Conservation (phyloP, 2,797 vertebrate species). For the Sebastes matsubarae region DNA sequence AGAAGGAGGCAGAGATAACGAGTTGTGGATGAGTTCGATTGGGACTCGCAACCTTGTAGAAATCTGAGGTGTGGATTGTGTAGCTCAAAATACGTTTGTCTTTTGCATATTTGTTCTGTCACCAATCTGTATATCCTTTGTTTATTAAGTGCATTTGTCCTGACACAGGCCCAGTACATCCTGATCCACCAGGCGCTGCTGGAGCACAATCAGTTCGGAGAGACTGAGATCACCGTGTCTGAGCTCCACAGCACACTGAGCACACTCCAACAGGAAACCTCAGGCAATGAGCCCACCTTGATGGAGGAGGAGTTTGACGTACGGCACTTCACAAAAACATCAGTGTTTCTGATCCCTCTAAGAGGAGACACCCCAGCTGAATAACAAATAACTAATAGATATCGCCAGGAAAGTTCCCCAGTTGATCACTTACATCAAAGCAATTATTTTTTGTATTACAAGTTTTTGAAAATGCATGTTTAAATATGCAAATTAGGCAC, state of each 20-base stretch:
- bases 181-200: conserved; percentile 96
- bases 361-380: background rate
- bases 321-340: background rate
- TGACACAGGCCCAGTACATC: conserved; percentile 92
- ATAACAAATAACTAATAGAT: too few species aligned
- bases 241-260: conserved; percentile 86
- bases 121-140: background rate
- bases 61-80: background rate
- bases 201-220: conserved; percentile 95
- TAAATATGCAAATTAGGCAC: too few species aligned
- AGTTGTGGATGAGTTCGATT: background rate
- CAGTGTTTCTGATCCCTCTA: background rate
- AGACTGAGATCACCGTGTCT: conserved; percentile 89
- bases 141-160: background rate
- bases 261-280: conserved; percentile 82
- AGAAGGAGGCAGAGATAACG: background rate
- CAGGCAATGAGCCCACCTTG: conserved; percentile 80
- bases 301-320: conserved; percentile 94
- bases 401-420: too few species aligned
- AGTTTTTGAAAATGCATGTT: too few species aligned
- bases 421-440: too few species aligned
- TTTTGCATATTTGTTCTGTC: background rate
- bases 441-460: too few species aligned
- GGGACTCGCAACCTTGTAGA: background rate
- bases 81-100: background rate